These are phyloP conservation scores for Lerema accius DNA, from an alignment of 1,140 invertebrate species.

Conservation along the genomic window DNA sequence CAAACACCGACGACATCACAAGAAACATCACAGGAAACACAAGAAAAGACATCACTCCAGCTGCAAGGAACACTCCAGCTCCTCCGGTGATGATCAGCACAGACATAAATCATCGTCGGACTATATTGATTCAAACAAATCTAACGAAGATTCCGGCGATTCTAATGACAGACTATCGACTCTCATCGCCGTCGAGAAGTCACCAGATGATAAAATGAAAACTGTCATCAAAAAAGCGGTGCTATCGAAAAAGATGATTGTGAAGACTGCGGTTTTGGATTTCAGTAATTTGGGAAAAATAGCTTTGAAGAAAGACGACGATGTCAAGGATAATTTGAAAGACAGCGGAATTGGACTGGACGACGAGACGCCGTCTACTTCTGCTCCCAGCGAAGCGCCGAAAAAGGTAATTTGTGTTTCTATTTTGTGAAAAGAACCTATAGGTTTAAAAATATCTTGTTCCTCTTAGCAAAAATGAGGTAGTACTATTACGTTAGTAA, in stretches of 20 bases:
- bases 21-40: constrained; percentile 89
- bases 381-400: constrained; percentile 53
- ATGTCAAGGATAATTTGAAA: constrained; percentile 66
- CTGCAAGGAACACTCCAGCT: constrained; percentile 93
- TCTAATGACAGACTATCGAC: constrained; percentile 74
- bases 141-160: constrained; percentile 73
- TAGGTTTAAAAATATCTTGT: too few relatives aligned
- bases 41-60: constrained; percentile 90
- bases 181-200: constrained; percentile 71
- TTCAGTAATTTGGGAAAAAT: constrained; percentile 69
- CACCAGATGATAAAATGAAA: constrained; percentile 76
- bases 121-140: constrained; percentile 72
- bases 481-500: too few relatives aligned
- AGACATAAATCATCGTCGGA: constrained; percentile 84
- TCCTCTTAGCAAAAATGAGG: too few relatives aligned
- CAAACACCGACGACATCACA: constrained; percentile 88
- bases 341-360: constrained; percentile 73
- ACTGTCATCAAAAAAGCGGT: constrained; percentile 75
- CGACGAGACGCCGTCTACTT: constrained; percentile 58
- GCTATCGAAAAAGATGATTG: constrained; percentile 66
- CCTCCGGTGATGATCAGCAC: constrained; percentile 89
- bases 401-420: constrained; percentile 68
- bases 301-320: constrained; percentile 58
- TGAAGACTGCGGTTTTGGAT: constrained; percentile 71
- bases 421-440: too few relatives aligned